Percentiles rank a stretch among this genome's conserved stretches.
Evolutionary conservation across 1,140 invertebrate genomes (phyloP).

Genomic region (Drosophila serrata): DNA sequence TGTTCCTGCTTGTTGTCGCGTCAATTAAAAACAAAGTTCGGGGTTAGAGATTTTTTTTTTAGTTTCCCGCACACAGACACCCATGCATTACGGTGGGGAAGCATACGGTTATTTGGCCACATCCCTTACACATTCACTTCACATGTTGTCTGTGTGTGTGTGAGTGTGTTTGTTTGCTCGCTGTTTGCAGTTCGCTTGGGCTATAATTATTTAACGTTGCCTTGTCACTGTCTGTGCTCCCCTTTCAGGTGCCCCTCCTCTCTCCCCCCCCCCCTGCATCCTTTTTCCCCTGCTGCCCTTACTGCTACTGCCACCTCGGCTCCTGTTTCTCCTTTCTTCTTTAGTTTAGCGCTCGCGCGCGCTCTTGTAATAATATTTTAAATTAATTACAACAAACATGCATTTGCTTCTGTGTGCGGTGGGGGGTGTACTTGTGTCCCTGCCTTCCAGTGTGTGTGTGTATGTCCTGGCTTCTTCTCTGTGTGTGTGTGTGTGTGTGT

Average conservation of each 20-base stretch:
- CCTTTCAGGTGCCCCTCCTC: neutral
- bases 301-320: conserved; percentile 26
- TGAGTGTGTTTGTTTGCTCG: conserved; percentile 41
- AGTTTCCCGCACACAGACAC: conserved; percentile 8
- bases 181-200: conserved; percentile 78
- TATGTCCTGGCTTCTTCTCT: conserved; percentile 11
- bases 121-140: conserved; percentile 26
- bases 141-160: conserved; percentile 1
- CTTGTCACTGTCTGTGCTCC: conserved; percentile 65
- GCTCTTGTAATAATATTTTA: conserved; percentile 83
- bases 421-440: conserved; percentile 42
- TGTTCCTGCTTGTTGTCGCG: conserved; percentile 56
- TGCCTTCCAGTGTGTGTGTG: conserved; percentile 3
- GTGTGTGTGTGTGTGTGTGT: conserved; percentile 48
- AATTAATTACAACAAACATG: conserved; percentile 84
- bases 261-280: neutral
- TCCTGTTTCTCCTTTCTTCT: conserved; percentile 62
- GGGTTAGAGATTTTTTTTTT: conserved; percentile 41
- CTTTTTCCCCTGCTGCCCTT: too few relatives aligned
- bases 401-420: conserved; percentile 50
- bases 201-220: conserved; percentile 81
- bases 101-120: conserved; percentile 53
- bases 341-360: conserved; percentile 80
- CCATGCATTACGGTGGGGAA: neutral
- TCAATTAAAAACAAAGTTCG: conserved; percentile 57